Percentiles rank a stretch among this genome's conserved stretches.
phyloP scores from a whole-genome alignment of 2,797 vertebrate genomes.

The Allobates femoralis region DNA sequence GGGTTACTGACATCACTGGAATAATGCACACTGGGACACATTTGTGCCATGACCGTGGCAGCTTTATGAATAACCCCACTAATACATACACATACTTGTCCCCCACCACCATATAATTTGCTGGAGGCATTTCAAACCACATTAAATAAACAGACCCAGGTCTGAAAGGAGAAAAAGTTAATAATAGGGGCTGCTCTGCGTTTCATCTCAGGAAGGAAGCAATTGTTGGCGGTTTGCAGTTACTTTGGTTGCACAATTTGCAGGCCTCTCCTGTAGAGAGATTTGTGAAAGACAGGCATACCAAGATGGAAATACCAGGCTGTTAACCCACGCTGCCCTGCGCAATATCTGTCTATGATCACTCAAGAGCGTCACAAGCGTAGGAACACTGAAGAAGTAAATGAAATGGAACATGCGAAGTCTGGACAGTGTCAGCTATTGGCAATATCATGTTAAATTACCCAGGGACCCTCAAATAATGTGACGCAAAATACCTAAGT shows the following conservation, averaged over 20 bases:
- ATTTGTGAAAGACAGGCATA: slow-evolving; percentile 47
- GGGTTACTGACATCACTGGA: slow-evolving; percentile 36
- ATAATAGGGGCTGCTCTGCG: slow-evolving; percentile 62
- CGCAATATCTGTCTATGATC: slow-evolving; percentile 29
- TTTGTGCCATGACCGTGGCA: slow-evolving; percentile 38
- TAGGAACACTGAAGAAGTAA: neutral
- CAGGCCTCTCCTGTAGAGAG: slow-evolving; percentile 58
- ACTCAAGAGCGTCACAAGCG: slow-evolving; percentile 2
- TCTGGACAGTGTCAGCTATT: slow-evolving; percentile 23
- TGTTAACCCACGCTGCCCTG: slow-evolving; percentile 49
- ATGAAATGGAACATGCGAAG: slow-evolving; percentile 38
- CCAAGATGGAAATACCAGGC: slow-evolving; percentile 47
- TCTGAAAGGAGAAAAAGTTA: slow-evolving; percentile 57
- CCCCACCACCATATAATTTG: slow-evolving; percentile 43
- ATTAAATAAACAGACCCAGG: slow-evolving; percentile 62
- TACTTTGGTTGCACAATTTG: slow-evolving; percentile 63
- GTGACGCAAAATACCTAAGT: neutral
- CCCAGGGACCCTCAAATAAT: neutral
- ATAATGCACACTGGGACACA: slow-evolving; percentile 22
- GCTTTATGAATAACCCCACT: slow-evolving; percentile 40
- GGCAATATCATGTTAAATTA: neutral
- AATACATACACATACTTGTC: slow-evolving; percentile 12
- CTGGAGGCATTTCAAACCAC: slow-evolving; percentile 57
- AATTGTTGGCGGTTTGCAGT: slow-evolving; percentile 61
- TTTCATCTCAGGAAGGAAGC: slow-evolving; percentile 65